Conservation (phyloP, 2,797 vertebrate genomes). For the Typhlichthys eigenmanni region DNA sequence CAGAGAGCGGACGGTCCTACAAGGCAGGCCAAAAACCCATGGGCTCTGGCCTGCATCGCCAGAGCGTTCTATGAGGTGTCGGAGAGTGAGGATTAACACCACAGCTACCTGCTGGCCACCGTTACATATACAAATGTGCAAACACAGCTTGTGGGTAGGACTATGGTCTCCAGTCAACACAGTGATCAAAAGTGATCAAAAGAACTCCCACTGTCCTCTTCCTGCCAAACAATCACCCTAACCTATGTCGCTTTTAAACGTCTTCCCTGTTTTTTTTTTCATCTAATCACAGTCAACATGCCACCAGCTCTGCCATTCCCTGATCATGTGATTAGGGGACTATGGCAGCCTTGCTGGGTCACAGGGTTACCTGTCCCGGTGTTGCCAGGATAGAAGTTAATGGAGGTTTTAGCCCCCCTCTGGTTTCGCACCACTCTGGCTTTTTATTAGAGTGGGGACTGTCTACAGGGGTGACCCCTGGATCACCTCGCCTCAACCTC, state of each 20-base stretch:
- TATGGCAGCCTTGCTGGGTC: slow-evolving; percentile 53
- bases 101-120: too few species aligned
- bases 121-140: background rate
- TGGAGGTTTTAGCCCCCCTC: slow-evolving; percentile 56
- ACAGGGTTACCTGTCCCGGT: slow-evolving; percentile 57
- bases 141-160: background rate
- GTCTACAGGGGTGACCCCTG: slow-evolving; percentile 55
- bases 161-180: background rate
- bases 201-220: background rate
- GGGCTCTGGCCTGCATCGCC: too few species aligned
- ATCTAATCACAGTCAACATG: slow-evolving; percentile 37
- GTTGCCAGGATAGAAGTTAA: slow-evolving; percentile 65
- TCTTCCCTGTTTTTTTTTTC: slow-evolving; percentile 22
- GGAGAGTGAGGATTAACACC: too few species aligned
- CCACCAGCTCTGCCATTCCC: slow-evolving; percentile 49
- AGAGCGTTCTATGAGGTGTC: too few species aligned
- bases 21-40: too few species aligned
- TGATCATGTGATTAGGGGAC: slow-evolving; percentile 48
- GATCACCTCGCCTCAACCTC: slow-evolving; percentile 54
- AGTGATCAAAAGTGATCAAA: slow-evolving; percentile 2
- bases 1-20: too few species aligned
- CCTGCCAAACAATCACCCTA: background rate
- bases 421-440: slow-evolving; percentile 46
- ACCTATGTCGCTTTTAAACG: too few species aligned
- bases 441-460: slow-evolving; percentile 68